Conservation (phyloP, 2,888 invertebrate species). For the Rhamnusium bicolor region DNA sequence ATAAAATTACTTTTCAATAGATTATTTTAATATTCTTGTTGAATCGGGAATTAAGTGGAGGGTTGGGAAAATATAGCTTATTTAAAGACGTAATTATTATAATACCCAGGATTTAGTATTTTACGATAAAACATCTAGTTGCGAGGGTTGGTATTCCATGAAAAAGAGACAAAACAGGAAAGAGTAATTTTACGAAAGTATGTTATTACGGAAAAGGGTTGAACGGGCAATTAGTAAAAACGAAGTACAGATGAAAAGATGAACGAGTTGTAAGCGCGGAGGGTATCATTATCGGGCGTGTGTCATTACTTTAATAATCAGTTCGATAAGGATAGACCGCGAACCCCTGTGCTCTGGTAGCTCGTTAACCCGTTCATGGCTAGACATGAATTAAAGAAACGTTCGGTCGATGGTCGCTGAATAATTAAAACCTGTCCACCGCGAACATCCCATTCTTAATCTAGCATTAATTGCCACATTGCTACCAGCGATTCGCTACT, state of each 20-base stretch:
- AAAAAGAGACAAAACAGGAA: slow-evolving; percentile 44
- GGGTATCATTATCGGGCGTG: slow-evolving; percentile 64
- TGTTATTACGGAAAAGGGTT: slow-evolving; percentile 59
- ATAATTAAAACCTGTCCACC: slow-evolving; percentile 65
- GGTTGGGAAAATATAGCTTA: slow-evolving; percentile 15
- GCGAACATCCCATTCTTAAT: slow-evolving; percentile 55
- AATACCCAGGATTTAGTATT: not conserved
- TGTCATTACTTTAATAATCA: slow-evolving; percentile 66
- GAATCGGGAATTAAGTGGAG: slow-evolving; percentile 3
- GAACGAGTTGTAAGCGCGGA: slow-evolving; percentile 56
- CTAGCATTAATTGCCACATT: slow-evolving; percentile 56
- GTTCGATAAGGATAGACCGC: slow-evolving; percentile 53
- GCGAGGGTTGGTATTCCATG: slow-evolving; percentile 21
- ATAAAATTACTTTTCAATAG: not conserved
- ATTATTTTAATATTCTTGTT: slow-evolving; percentile 21
- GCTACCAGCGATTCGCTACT: slow-evolving; percentile 44
- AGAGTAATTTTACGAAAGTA: slow-evolving; percentile 45
- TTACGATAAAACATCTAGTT: slow-evolving; percentile 18
- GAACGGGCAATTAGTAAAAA: slow-evolving; percentile 61
- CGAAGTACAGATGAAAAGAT: slow-evolving; percentile 62
- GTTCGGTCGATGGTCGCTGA: slow-evolving; percentile 55
- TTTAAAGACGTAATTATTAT: slow-evolving; percentile 16
- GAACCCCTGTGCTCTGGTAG: slow-evolving; percentile 37
- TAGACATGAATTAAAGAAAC: slow-evolving; percentile 63
- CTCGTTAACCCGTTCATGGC: slow-evolving; percentile 58